Evolutionary conservation across 2,113 vertebrate species (phyloP).

Genomic region (Alethe diademata): DNA sequence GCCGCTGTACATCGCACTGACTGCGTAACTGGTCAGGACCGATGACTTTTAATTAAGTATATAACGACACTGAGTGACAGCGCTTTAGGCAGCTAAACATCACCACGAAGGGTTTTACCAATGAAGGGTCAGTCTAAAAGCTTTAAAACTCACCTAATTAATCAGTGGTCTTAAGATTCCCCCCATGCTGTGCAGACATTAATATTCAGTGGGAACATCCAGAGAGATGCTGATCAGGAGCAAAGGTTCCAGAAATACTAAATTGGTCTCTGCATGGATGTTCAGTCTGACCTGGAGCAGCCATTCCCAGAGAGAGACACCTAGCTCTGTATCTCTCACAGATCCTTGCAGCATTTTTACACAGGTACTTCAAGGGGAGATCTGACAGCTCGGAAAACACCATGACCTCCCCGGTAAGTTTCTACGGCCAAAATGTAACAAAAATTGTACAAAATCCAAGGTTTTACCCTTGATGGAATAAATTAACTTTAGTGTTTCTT

Average conservation of each 20-base stretch:
- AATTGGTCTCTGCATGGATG: accelerated
- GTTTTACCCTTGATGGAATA: neutral
- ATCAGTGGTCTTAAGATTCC: neutral
- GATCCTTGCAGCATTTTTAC: neutral
- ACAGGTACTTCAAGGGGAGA: accelerated
- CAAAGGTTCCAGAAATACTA: neutral
- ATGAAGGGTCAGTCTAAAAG: neutral
- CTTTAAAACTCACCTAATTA: neutral
- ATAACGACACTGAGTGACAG: no score
- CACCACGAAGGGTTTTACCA: neutral
- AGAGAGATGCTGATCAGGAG: neutral
- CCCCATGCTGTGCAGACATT: accelerated
- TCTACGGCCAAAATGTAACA: neutral
- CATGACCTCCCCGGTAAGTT: neutral
- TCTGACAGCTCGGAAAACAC: neutral
- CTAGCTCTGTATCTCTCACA: neutral
- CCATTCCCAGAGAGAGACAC: neutral
- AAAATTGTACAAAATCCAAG: neutral
- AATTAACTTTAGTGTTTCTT: accelerated
- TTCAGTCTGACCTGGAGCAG: neutral
- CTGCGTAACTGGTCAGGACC: no score
- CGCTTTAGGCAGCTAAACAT: neutral
- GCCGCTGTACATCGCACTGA: neutral
- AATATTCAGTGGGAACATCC: accelerated
- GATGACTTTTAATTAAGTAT: neutral